A percentile compares a stretch with the other conserved stretches of the same genome.
These are phyloP conservation scores for Cololabis saira DNA, from an alignment of 2,113 vertebrate species.

Conservation along the genomic window DNA sequence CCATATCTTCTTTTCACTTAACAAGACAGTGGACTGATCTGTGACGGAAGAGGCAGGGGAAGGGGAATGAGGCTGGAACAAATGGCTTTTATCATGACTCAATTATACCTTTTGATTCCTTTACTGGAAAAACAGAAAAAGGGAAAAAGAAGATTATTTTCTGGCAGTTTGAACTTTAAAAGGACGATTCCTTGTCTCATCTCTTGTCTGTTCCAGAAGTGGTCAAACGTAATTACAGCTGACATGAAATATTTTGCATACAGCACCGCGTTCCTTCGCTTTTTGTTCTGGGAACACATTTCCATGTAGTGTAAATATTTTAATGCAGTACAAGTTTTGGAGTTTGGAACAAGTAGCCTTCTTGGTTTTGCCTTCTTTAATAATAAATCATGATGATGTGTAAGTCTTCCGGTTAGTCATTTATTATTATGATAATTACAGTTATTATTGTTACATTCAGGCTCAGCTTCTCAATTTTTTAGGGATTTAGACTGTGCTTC, in stretches of 20 bases:
- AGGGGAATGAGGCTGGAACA: neutral
- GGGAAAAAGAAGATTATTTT: neutral
- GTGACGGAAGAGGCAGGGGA: neutral
- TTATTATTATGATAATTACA: too few relatives aligned
- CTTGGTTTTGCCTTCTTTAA: too few relatives aligned
- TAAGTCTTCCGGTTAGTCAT: too few relatives aligned
- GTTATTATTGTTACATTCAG: too few relatives aligned
- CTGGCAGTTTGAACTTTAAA: conserved; percentile 13
- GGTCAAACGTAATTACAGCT: conserved; percentile 19
- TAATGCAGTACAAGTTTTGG: too few relatives aligned
- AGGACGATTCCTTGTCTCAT: conserved; percentile 12
- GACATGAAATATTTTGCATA: conserved; percentile 13
- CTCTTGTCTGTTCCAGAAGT: conserved; percentile 11
- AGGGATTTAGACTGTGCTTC: too few relatives aligned
- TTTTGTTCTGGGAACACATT: neutral
- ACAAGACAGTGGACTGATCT: conserved; percentile 27
- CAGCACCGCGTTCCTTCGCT: neutral
- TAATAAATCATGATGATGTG: too few relatives aligned
- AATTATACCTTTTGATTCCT: conserved; percentile 50
- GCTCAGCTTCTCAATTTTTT: too few relatives aligned
- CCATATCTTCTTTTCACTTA: conserved; percentile 47
- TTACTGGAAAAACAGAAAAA: conserved; percentile 20
- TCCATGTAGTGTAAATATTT: too few relatives aligned
- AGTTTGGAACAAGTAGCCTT: too few relatives aligned
- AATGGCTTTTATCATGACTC: conserved; percentile 57